These are phyloP conservation scores for Scelioninae gen. 1 DNA, from an alignment of 2,888 invertebrate species.

Conservation along the genomic window DNA sequence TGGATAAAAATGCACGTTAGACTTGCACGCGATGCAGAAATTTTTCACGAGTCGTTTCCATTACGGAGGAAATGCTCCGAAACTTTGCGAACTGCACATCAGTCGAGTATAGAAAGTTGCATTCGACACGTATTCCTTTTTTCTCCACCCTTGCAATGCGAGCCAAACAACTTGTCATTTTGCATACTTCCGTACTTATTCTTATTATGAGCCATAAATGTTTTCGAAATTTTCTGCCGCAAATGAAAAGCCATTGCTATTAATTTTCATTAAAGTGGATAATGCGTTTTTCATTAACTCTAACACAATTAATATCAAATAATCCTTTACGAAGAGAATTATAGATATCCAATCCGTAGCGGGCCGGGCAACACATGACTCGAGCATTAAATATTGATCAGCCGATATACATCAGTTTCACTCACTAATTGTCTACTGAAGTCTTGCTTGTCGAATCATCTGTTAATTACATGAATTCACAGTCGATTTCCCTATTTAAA, in stretches of 20 bases:
- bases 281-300: background rate
- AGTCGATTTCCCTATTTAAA: constrained; percentile 1
- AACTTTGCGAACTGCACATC: constrained; percentile 71
- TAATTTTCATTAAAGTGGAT: constrained; percentile 7
- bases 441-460: constrained; percentile 26
- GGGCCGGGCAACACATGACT: constrained; percentile 7
- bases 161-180: constrained; percentile 40
- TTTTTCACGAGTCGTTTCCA: constrained; percentile 73
- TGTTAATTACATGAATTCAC: constrained; percentile 13
- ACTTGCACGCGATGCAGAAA: constrained; percentile 68
- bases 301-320: constrained; percentile 1
- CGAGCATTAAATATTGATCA: constrained; percentile 35
- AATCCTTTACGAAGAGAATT: constrained; percentile 13
- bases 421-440: constrained; percentile 23
- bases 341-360: constrained; percentile 5
- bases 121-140: constrained; percentile 52
- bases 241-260: constrained; percentile 5
- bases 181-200: constrained; percentile 11
- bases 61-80: constrained; percentile 58
- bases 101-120: constrained; percentile 57
- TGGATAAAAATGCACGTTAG: constrained; percentile 46
- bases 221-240: background rate
- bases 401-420: background rate
- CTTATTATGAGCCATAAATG: background rate
- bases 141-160: constrained; percentile 10